These are phyloP conservation scores for Ichneumoninae sp. DNA, from an alignment of 2,888 invertebrate genomes.

Conservation along the genomic window DNA sequence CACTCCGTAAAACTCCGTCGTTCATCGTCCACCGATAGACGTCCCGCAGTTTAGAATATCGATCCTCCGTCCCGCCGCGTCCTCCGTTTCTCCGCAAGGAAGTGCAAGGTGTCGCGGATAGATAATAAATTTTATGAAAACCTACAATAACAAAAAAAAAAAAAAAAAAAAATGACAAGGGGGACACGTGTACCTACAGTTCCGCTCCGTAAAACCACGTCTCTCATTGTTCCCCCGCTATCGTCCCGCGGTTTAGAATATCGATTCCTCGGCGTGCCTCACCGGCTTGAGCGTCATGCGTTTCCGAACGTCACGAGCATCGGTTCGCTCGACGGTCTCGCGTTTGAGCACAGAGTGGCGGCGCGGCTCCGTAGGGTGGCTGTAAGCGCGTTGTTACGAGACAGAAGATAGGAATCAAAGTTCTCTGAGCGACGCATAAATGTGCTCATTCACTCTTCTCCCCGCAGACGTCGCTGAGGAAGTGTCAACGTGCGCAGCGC, in stretches of 20 bases:
- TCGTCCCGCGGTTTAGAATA: constrained; percentile 9
- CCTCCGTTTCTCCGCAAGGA: neutral
- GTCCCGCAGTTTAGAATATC: constrained; percentile 19
- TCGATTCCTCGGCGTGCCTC: constrained; percentile 3
- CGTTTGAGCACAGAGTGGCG: neutral
- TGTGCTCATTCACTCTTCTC: constrained; percentile 45
- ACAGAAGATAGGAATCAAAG: constrained; percentile 29
- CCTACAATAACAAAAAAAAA: neutral
- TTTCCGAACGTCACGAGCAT: constrained; percentile 14
- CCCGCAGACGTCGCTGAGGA: constrained; percentile 15
- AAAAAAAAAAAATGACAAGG: neutral
- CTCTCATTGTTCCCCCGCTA: neutral
- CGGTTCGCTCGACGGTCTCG: constrained; percentile 21
- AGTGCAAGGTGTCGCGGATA: neutral
- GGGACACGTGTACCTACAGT: neutral
- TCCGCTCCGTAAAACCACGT: neutral
- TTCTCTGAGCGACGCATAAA: constrained; percentile 36
- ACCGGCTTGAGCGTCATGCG: constrained; percentile 3
- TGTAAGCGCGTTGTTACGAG: neutral
- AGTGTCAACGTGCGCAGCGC: neutral
- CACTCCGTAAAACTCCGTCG: neutral
- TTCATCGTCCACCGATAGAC: neutral
- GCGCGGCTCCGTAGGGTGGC: neutral
- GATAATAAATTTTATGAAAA: neutral
- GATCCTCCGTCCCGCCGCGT: neutral